These are phyloP conservation scores for Rousettus madagascariensis DNA, from an alignment of 2,797 vertebrate species.

Conservation along the genomic window DNA sequence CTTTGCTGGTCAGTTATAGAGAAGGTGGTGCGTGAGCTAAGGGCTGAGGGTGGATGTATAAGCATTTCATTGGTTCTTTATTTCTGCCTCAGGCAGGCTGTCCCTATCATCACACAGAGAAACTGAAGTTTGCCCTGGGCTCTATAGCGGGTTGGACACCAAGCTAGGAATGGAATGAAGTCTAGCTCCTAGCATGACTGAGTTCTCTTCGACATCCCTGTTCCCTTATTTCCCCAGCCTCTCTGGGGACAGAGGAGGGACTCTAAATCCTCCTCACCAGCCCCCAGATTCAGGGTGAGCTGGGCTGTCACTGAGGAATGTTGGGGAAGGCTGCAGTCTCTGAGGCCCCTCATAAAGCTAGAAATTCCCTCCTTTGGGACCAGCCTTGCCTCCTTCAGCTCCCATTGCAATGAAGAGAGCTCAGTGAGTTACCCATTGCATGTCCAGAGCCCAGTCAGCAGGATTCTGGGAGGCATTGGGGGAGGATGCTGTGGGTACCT, in stretches of 20 bases:
- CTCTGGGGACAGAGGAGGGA: not conserved
- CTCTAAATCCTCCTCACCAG: not conserved
- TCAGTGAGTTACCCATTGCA: not conserved
- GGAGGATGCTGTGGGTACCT: not conserved
- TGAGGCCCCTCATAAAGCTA: not conserved
- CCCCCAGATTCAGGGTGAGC: not conserved
- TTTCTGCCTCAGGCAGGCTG: not conserved
- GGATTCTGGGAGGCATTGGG: not conserved
- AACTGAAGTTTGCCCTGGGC: not conserved
- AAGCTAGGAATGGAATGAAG: not conserved
- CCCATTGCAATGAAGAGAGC: not conserved
- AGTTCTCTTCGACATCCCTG: not conserved
- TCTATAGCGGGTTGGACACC: not conserved
- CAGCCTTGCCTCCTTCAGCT: not conserved
- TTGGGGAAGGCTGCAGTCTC: not conserved
- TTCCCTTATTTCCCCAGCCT: not conserved
- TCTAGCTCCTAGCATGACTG: slow-evolving; percentile 1
- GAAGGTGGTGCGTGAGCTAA: not conserved
- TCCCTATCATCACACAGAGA: not conserved
- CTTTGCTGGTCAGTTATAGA: not conserved
- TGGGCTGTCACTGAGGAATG: not conserved
- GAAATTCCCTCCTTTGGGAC: not conserved
- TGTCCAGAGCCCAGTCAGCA: not conserved
- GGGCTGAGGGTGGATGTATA: not conserved
- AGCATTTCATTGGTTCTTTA: not conserved